These are phyloP conservation scores for Blastobasis adustella DNA, from an alignment of 2,888 invertebrate species.

Conservation along the genomic window DNA sequence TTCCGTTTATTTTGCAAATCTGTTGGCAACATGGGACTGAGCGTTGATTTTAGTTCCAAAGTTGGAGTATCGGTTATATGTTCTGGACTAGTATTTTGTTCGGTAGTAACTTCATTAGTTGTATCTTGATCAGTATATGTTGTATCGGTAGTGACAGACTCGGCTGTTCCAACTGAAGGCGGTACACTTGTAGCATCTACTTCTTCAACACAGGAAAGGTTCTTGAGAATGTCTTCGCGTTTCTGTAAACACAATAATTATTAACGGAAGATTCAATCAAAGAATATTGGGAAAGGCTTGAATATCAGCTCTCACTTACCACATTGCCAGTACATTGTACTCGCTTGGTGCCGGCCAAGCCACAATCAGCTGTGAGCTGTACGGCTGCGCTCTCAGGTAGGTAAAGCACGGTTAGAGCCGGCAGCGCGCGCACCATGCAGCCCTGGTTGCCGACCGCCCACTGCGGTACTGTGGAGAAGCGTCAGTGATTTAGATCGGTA, in stretches of 20 bases:
- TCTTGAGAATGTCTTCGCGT: slow-evolving; percentile 75
- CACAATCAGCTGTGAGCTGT: slow-evolving; percentile 84
- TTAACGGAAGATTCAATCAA: slow-evolving; percentile 8
- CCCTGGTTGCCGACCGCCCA: slow-evolving; percentile 82
- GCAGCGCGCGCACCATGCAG: slow-evolving; percentile 82
- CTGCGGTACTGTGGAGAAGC: slow-evolving; percentile 76
- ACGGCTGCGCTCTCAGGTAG: slow-evolving; percentile 85
- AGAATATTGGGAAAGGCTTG: background rate
- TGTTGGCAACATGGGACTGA: slow-evolving; percentile 9
- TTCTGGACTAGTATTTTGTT: slow-evolving; percentile 38
- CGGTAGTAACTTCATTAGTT: slow-evolving; percentile 36
- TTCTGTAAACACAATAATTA: slow-evolving; percentile 55
- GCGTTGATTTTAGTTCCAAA: slow-evolving; percentile 14
- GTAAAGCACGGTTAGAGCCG: slow-evolving; percentile 83
- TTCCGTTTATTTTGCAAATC: slow-evolving; percentile 6
- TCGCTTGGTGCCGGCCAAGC: slow-evolving; percentile 81
- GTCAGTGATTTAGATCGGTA: too few species aligned
- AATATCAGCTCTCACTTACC: slow-evolving; percentile 60
- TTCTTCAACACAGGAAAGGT: slow-evolving; percentile 74
- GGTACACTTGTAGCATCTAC: slow-evolving; percentile 41
- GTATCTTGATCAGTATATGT: slow-evolving; percentile 36
- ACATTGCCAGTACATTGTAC: slow-evolving; percentile 84
- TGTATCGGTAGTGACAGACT: slow-evolving; percentile 33
- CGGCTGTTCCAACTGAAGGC: slow-evolving; percentile 28
- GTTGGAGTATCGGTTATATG: slow-evolving; percentile 26